These are phyloP conservation scores for Semotilus atromaculatus DNA, from an alignment of 2,797 vertebrate genomes.

Conservation along the genomic window DNA sequence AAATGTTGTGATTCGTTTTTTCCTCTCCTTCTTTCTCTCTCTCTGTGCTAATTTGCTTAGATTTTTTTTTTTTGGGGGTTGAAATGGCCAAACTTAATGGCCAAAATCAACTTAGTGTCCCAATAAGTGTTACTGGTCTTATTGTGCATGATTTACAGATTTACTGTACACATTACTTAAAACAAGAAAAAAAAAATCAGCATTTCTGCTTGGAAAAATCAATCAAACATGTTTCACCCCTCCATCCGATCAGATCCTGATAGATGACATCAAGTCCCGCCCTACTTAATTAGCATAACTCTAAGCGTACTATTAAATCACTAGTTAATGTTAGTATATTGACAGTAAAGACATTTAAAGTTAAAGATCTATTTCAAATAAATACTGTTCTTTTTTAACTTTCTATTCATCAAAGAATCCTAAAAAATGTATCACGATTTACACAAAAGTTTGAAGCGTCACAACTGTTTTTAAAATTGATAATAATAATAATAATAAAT, in stretches of 20 bases:
- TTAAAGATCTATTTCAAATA: neutral
- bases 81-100: neutral
- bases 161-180: neutral
- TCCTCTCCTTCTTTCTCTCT: neutral
- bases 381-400: neutral
- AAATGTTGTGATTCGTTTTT: slow-evolving; percentile 18
- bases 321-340: neutral
- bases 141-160: slow-evolving; percentile 2
- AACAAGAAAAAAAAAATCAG: neutral
- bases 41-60: neutral
- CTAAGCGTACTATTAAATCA: neutral
- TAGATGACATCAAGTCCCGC: too few species aligned
- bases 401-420: neutral
- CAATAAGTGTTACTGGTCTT: neutral
- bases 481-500: too few species aligned
- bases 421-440: neutral
- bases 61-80: neutral
- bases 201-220: neutral
- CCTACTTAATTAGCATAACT: neutral
- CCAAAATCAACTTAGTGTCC: neutral
- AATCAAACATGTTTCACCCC: neutral
- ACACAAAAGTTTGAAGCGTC: neutral
- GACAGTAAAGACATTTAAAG: neutral
- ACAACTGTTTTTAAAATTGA: too few species aligned
- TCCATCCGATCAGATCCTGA: neutral